phyloP scores from a whole-genome alignment of 1,140 invertebrate genomes.

The Leptopilina clavipes region DNA sequence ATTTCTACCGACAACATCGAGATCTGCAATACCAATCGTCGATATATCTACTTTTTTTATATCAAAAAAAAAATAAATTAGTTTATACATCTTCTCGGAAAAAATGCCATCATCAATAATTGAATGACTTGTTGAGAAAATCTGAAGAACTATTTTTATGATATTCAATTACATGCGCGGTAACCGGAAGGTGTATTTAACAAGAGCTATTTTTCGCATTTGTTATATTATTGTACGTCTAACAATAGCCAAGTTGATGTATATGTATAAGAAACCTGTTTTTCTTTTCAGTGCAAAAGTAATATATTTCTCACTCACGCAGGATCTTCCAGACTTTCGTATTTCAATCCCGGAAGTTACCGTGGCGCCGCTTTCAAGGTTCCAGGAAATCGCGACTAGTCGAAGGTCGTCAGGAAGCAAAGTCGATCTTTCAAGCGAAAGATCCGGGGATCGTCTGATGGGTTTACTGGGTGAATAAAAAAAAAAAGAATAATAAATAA shows the following conservation, averaged over 20 bases:
- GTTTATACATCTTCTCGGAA: too few relatives aligned
- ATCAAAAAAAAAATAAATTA: too few relatives aligned
- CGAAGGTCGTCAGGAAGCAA: constrained; percentile 45
- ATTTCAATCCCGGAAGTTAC: constrained; percentile 26
- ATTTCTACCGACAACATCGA: too few relatives aligned
- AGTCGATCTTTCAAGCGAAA: constrained; percentile 35
- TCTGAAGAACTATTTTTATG: too few relatives aligned
- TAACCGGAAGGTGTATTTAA: neutral
- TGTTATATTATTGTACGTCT: neutral
- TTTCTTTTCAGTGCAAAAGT: constrained; percentile 5
- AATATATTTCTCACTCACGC: neutral
- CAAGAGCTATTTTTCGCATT: constrained; percentile 6
- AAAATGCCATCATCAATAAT: too few relatives aligned
- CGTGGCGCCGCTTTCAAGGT: constrained; percentile 12
- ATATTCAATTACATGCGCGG: too few relatives aligned
- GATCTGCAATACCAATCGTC: too few relatives aligned
- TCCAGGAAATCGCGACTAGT: constrained; percentile 18
- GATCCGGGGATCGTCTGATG: constrained; percentile 21
- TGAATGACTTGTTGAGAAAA: too few relatives aligned
- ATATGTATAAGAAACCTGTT: constrained; percentile 6
- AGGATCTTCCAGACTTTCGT: constrained; percentile 25
- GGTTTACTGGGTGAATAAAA: neutral
- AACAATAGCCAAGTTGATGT: neutral
- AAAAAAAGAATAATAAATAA: neutral
- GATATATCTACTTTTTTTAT: too few relatives aligned